Conservation (phyloP, 2,797 vertebrate genomes). For the Bradypodion ventrale region DNA sequence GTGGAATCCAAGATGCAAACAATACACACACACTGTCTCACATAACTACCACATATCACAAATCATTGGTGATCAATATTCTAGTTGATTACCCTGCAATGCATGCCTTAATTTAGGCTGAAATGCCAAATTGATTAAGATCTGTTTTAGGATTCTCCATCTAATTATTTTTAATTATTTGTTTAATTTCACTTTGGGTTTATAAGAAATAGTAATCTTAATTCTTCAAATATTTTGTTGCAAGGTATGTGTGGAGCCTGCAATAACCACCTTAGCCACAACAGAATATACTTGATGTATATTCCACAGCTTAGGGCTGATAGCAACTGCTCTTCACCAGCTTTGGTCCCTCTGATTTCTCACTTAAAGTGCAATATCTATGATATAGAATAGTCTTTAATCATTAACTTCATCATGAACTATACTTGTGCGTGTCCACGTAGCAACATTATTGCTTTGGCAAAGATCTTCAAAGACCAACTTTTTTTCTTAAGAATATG, state of each 20-base stretch:
- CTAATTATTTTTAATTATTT: background rate
- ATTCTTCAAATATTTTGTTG: background rate
- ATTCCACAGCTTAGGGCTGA: background rate
- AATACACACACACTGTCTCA: no score
- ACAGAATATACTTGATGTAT: background rate
- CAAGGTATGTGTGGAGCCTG: background rate
- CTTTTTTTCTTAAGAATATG: background rate
- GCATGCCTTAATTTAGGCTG: no score
- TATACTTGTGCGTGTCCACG: background rate
- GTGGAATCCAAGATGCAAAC: no score
- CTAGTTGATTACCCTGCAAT: background rate
- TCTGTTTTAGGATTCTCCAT: background rate
- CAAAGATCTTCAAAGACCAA: background rate
- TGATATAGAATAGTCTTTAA: background rate
- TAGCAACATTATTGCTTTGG: background rate
- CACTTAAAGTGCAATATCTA: background rate
- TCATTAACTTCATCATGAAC: background rate
- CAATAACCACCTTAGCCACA: background rate
- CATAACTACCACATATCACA: no score
- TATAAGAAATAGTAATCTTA: background rate
- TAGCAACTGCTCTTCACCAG: background rate
- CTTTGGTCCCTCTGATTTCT: conserved; percentile 8
- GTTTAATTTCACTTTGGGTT: background rate
- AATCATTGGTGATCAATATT: background rate
- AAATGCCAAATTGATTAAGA: background rate